Percentiles rank a stretch among this genome's conserved stretches.
These are phyloP conservation scores for Zoroaster sp. DNA, from an alignment of 53 echinoderm and acorn worm genomes.

Conservation along the genomic window DNA sequence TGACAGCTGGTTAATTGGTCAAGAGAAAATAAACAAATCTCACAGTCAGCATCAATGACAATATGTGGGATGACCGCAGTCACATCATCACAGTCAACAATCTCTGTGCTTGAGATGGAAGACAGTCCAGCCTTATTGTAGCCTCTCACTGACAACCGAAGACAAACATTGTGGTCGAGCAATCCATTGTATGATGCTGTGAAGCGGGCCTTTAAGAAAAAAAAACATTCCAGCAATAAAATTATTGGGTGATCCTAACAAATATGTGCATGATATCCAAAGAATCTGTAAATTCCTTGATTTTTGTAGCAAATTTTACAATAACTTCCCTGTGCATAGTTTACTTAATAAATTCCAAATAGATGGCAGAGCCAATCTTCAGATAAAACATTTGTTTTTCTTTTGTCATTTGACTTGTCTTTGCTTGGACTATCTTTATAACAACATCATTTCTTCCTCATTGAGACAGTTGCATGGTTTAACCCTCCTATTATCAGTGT, in stretches of 20 bases:
- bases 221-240: too few species aligned
- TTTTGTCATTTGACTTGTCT: background rate
- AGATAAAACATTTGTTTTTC: background rate
- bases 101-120: constrained; percentile 26
- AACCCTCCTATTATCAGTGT: too few species aligned
- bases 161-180: constrained; percentile 1
- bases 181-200: background rate
- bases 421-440: background rate
- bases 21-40: background rate
- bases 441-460: too few species aligned
- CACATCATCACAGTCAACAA: constrained; percentile 39
- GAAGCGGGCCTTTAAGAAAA: background rate
- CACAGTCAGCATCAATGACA: constrained; percentile 53
- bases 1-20: too few species aligned
- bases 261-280: background rate
- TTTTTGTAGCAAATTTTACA: background rate
- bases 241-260: too few species aligned
- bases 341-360: background rate
- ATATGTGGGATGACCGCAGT: background rate
- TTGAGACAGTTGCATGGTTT: too few species aligned
- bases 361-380: background rate
- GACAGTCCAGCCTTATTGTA: constrained; percentile 59
- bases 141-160: constrained; percentile 27
- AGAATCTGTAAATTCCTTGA: background rate
- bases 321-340: background rate